These are phyloP conservation scores for Eristalis pertinax DNA, from an alignment of 2,888 invertebrate genomes.

Conservation along the genomic window DNA sequence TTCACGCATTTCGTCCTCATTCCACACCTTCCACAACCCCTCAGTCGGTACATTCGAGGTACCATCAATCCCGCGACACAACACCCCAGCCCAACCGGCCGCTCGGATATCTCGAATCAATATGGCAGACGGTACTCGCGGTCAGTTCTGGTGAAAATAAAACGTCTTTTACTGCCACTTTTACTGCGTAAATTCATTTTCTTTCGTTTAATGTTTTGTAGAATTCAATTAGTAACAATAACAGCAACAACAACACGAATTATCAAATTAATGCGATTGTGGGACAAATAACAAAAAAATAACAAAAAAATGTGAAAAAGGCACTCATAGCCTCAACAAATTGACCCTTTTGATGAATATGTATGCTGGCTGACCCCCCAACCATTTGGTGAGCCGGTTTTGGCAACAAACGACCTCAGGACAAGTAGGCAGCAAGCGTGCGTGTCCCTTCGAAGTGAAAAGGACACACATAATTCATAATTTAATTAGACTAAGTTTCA, in stretches of 20 bases:
- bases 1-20: conserved; percentile 39
- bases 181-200: conserved; percentile 66
- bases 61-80: conserved; percentile 31
- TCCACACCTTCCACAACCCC: neutral
- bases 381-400: conserved; percentile 1
- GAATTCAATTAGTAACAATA: conserved; percentile 70
- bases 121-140: conserved; percentile 46
- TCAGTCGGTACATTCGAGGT: neutral
- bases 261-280: conserved; percentile 69
- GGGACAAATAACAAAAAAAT: conserved; percentile 18
- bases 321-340: conserved; percentile 27
- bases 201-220: conserved; percentile 70
- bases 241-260: conserved; percentile 26
- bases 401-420: conserved; percentile 45
- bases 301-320: neutral
- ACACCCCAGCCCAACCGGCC: neutral
- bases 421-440: conserved; percentile 3
- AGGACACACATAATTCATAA: conserved; percentile 72
- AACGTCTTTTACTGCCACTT: conserved; percentile 67
- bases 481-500: conserved; percentile 72
- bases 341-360: conserved; percentile 69
- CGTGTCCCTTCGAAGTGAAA: conserved; percentile 70
- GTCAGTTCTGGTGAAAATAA: conserved; percentile 44
- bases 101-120: conserved; percentile 57
- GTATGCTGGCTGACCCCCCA: conserved; percentile 36